These are phyloP conservation scores for Thaleichthys pacificus DNA, from an alignment of 2,797 vertebrate species.

Conservation along the genomic window DNA sequence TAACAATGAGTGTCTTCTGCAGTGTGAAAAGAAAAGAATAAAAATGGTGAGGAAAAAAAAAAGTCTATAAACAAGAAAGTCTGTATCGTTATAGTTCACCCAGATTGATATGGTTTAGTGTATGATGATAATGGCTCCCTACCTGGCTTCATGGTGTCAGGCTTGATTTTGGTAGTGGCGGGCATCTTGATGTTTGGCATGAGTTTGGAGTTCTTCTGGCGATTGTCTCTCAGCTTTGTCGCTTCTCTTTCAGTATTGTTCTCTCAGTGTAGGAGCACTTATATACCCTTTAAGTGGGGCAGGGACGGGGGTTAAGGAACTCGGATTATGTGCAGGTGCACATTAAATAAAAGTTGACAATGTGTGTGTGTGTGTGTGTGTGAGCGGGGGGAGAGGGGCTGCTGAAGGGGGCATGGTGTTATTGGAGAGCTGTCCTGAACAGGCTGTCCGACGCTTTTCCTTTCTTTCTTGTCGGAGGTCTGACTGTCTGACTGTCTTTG, in stretches of 20 bases:
- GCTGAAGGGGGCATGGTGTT: no score
- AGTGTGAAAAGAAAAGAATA: no score
- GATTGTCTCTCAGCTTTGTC: neutral
- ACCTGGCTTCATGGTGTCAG: conserved; percentile 46
- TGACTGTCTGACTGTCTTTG: no score
- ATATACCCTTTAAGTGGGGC: conserved; percentile 47
- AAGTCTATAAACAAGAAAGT: no score
- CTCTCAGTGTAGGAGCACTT: conserved; percentile 25
- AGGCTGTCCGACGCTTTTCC: no score
- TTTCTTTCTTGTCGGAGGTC: no score
- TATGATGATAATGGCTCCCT: conserved; percentile 36
- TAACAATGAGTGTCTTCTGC: no score
- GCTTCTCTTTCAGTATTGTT: neutral
- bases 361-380: conserved; percentile 10
- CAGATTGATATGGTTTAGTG: no score
- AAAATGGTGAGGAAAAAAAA: no score
- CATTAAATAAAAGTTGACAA: conserved; percentile 30
- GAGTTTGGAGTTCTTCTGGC: neutral
- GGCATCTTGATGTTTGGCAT: conserved; percentile 55
- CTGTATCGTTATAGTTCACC: no score
- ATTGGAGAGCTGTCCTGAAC: no score
- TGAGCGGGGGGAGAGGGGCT: no score
- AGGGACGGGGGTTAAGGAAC: conserved; percentile 13
- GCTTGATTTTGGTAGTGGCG: conserved; percentile 51
- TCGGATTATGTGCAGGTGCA: conserved; percentile 6